Base-by-base conservation (phyloP, 1,140 invertebrate genomes). In the Euborellia annulipes region DNA sequence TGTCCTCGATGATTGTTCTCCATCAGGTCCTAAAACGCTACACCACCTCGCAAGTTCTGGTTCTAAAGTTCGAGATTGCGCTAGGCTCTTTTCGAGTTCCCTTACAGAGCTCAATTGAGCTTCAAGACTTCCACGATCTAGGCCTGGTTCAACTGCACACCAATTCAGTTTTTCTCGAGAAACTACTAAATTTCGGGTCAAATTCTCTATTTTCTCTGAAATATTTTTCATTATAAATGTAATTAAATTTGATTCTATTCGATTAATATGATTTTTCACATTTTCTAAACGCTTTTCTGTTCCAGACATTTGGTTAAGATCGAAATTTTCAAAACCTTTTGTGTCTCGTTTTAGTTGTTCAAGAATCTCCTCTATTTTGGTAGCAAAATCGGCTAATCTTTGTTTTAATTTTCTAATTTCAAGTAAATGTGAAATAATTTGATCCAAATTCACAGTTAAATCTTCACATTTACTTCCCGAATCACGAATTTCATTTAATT, bases 81-180 rank as follows among this genome's bases (percentile, higher is more conserved):
- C 60, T 37, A 91, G 72, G 27, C 76, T 79, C 43, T 67, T 69
- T 59, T 81, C 73, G 1, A 91, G 76, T 50, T 89, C 85, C 46
- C 68, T 59, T n/a, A 93, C 56, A 6, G 87, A 81, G 2, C 79
- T 74, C 56, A 85, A 71, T 66, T 95, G 95, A 0, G 88, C 80
- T 67, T 94, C 85, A n/a, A 94, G 67, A 60, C 88, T 92, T 57
- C 90, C 93, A 58, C 79, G 78, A 58, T 95, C 89, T 55, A 82
- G 88, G 21, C 76, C 77, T 4, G 79, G 73, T 60, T 94, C 89
- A 1, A 85, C 83, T 50, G 80, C 73, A 62, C 89, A 94, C 88
- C 90, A 95, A n/a, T 74, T 67, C 0, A 91, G 75, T 62, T 95
- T 95, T 57, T 95, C 91, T 50, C 80, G 80, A 40, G 82, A 76